phyloP scores from a whole-genome alignment of 2,888 invertebrate genomes.

The Cephus pulcher region DNA sequence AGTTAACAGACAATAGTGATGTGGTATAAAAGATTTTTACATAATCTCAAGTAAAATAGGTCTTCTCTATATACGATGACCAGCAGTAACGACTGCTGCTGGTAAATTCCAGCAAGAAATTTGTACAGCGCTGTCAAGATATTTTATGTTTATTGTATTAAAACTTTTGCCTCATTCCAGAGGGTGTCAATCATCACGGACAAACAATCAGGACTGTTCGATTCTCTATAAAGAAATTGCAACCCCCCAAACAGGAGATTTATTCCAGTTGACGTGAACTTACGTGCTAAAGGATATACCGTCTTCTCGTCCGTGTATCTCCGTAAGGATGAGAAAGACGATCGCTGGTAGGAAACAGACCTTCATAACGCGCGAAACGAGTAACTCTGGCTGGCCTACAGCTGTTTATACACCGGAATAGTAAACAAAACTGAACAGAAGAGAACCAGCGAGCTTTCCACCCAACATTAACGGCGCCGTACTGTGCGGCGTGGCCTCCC shows the following conservation, averaged over 20 bases:
- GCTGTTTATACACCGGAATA: background rate
- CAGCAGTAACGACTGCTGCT: background rate
- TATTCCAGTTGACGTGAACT: conserved; percentile 31
- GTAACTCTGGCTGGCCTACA: background rate
- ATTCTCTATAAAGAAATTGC: background rate
- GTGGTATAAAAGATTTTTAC: conserved; percentile 55
- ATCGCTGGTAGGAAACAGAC: conserved; percentile 43
- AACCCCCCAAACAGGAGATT: background rate
- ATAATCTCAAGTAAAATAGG: conserved; percentile 29
- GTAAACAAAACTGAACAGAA: conserved; percentile 11
- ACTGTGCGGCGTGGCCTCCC: conserved; percentile 30
- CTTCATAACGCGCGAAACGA: conserved; percentile 42
- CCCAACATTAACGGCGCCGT: conserved; percentile 52
- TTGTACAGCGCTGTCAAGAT: background rate
- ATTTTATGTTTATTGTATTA: background rate
- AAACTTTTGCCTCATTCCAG: background rate
- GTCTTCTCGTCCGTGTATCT: conserved; percentile 47
- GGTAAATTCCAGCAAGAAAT: background rate
- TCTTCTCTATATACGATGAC: background rate
- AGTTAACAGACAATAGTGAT: background rate
- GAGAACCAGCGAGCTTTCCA: conserved; percentile 65
- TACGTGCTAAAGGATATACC: conserved; percentile 57
- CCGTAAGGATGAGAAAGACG: conserved; percentile 50
- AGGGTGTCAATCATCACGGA: background rate
- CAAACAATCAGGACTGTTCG: background rate